phyloP scores from a whole-genome alignment of 2,888 invertebrate genomes.

The Diogma glabrata region DNA sequence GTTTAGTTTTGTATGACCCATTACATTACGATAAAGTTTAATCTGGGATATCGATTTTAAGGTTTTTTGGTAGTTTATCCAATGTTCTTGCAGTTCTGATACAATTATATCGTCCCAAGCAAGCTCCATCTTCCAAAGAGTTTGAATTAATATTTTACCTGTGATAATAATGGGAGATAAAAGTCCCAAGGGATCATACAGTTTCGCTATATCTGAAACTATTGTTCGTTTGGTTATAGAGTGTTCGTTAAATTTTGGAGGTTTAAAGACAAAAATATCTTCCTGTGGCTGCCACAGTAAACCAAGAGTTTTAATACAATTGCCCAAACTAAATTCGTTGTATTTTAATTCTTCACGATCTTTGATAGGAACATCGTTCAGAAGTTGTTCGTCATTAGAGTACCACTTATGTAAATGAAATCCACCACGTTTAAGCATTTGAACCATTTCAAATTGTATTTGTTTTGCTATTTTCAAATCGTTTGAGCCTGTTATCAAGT shows the following conservation, averaged over 20 bases:
- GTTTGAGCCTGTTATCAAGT: not conserved
- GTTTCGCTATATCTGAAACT: conserved; percentile 5
- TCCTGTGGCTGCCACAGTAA: too few relatives aligned
- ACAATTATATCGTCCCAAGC: too few relatives aligned
- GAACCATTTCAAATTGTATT: not conserved
- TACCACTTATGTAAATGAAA: conserved; percentile 11
- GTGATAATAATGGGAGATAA: conserved; percentile 4
- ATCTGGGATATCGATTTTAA: too few relatives aligned
- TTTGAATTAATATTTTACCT: conserved; percentile 2
- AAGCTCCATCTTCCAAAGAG: too few relatives aligned
- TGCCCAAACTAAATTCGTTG: not conserved
- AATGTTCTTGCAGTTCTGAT: too few relatives aligned
- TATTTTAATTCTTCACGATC: not conserved
- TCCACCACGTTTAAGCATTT: not conserved
- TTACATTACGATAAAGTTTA: too few relatives aligned
- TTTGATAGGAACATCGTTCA: not conserved
- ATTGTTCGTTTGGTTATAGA: conserved; percentile 7
- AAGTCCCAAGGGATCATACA: conserved; percentile 10
- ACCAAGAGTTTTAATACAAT: conserved; percentile 11
- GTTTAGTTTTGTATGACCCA: too few relatives aligned
- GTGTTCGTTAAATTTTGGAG: too few relatives aligned
- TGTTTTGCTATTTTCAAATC: not conserved
- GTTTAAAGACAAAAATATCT: too few relatives aligned
- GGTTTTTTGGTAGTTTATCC: too few relatives aligned
- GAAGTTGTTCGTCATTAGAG: not conserved